Conservation (phyloP, 2,113 vertebrate genomes). For the Lepus timidus region DNA sequence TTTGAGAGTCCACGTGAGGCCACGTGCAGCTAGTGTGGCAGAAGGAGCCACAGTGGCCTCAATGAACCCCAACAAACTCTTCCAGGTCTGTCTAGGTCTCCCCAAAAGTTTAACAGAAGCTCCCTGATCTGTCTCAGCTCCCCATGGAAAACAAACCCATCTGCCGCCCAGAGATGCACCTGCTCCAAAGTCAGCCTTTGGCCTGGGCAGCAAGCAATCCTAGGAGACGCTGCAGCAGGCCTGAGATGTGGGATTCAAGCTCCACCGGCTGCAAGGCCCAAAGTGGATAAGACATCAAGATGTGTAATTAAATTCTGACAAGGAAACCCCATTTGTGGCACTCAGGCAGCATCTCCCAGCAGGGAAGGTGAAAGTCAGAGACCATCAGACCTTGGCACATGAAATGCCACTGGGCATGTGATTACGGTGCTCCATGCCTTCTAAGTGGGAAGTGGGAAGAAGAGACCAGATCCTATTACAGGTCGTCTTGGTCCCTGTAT, state of each 20-base stretch:
- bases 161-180: neutral
- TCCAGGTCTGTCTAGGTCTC: neutral
- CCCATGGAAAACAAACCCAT: neutral
- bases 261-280: neutral
- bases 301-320: neutral
- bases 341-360: neutral
- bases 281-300: neutral
- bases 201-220: neutral
- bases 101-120: neutral
- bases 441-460: conserved; percentile 26
- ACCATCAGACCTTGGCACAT: neutral
- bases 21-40: rapidly evolving
- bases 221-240: rapidly evolving
- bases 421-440: neutral
- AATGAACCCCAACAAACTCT: rapidly evolving
- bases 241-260: neutral
- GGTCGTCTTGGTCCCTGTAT: neutral
- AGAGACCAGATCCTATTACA: neutral
- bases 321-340: neutral
- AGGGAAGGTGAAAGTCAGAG: neutral
- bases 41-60: rapidly evolving
- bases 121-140: neutral
- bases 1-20: rapidly evolving
- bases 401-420: conserved; percentile 5
- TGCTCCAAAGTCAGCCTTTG: neutral